Evolutionary conservation across 2,888 invertebrate genomes (phyloP).

Genomic region (Pristionchus entomophagus): DNA sequence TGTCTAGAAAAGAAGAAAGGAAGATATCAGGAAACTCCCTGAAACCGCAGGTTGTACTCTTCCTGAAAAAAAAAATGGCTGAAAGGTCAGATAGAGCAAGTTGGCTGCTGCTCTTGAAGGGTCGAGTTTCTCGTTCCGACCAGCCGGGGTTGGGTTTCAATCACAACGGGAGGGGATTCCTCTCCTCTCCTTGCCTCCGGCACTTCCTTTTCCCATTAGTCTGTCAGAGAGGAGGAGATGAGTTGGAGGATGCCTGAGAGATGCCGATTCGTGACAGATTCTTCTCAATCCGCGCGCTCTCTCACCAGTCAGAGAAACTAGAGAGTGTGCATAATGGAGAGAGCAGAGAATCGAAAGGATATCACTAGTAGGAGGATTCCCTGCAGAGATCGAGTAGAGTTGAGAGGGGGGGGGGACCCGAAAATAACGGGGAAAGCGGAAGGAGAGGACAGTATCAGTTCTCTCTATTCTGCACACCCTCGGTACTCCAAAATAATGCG

Average conservation of each 20-base stretch:
- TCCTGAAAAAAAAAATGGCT: neutral
- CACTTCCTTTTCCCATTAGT: conserved; percentile 17
- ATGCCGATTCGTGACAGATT: neutral
- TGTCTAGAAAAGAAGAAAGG: too few relatives aligned
- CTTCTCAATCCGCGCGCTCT: too few relatives aligned
- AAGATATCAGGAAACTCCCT: too few relatives aligned
- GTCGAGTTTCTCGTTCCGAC: neutral
- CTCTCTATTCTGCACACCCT: too few relatives aligned
- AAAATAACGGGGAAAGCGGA: too few relatives aligned
- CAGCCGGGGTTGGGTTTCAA: neutral
- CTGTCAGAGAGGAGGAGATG: neutral
- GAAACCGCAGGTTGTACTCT: neutral
- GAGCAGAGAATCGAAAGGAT: neutral
- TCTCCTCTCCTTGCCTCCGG: neutral
- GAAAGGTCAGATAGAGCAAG: neutral
- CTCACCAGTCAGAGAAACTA: too few relatives aligned
- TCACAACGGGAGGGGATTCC: neutral
- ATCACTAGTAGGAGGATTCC: neutral
- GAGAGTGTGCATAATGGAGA: too few relatives aligned
- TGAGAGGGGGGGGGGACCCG: neutral
- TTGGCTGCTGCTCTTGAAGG: neutral
- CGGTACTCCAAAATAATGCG: too few relatives aligned
- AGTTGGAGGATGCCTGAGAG: neutral
- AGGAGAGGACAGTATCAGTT: too few relatives aligned
- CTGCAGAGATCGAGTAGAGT: neutral